Percentiles rank a stretch among this genome's conserved stretches.
Evolutionary conservation across 2,888 invertebrate genomes (phyloP).

Genomic region (Euphydryas editha): DNA sequence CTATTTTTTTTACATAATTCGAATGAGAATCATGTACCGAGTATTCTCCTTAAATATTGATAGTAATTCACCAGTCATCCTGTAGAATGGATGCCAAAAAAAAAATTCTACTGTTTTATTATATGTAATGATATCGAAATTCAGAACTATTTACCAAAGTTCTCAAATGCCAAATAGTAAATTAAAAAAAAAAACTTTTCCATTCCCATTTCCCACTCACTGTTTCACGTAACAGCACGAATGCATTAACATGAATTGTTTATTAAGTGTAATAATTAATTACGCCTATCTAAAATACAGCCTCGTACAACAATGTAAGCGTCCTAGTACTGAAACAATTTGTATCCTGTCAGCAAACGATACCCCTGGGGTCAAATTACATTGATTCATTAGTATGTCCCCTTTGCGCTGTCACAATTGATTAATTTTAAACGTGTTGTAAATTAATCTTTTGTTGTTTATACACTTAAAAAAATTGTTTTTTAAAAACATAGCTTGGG

Average conservation of each 20-base stretch:
- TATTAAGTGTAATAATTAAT: not conserved
- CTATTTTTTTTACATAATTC: too few species aligned
- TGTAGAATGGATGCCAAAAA: too few species aligned
- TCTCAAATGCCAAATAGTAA: too few species aligned
- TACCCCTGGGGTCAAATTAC: slow-evolving; percentile 41
- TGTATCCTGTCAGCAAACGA: slow-evolving; percentile 42
- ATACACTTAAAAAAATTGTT: too few species aligned
- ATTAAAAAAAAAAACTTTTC: too few species aligned
- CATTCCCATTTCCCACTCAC: too few species aligned
- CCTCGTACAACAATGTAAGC: slow-evolving; percentile 19
- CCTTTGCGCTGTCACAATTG: slow-evolving; percentile 19
- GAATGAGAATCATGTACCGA: too few species aligned
- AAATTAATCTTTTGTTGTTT: slow-evolving; percentile 4
- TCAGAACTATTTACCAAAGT: too few species aligned
- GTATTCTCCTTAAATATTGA: too few species aligned
- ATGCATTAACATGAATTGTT: slow-evolving; percentile 1
- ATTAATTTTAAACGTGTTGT: slow-evolving; percentile 30
- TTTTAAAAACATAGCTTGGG: not conserved
- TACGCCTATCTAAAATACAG: slow-evolving; percentile 11
- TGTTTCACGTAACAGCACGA: not conserved
- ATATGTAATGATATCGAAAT: too few species aligned
- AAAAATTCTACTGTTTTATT: too few species aligned
- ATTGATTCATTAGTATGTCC: slow-evolving; percentile 42
- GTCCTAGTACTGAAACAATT: slow-evolving; percentile 42
- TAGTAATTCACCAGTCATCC: too few species aligned